phyloP scores from a whole-genome alignment of 2,113 vertebrate species.

The Apus apus region DNA sequence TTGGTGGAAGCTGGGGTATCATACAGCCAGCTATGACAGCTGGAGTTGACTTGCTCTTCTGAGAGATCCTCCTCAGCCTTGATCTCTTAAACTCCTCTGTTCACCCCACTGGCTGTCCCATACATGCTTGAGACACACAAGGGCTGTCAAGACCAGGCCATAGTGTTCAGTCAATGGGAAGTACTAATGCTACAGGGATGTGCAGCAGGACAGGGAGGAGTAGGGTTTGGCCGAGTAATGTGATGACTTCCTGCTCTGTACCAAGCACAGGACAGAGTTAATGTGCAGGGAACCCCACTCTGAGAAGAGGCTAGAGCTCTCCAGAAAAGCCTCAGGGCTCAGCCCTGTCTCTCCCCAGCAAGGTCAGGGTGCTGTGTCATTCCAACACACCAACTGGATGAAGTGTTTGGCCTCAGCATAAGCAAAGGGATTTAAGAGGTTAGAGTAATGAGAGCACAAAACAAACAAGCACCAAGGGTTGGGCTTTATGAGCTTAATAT shows the following conservation, averaged over 20 bases:
- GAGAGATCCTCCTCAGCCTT: background rate
- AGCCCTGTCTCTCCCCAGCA: background rate
- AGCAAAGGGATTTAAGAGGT: constrained; percentile 24
- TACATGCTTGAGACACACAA: background rate
- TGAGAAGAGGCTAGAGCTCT: background rate
- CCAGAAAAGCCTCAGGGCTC: background rate
- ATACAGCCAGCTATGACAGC: background rate
- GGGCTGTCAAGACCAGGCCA: background rate
- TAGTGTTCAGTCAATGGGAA: background rate
- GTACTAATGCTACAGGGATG: background rate
- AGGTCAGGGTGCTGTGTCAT: fast-evolving
- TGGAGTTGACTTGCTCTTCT: background rate
- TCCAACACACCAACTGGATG: background rate
- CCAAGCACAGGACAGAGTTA: background rate
- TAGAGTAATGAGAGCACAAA: constrained; percentile 39
- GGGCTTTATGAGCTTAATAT: background rate
- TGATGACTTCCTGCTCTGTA: background rate
- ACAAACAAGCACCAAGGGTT: constrained; percentile 14
- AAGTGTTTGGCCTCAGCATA: background rate
- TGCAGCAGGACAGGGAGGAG: background rate
- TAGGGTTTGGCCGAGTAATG: background rate
- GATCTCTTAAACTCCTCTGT: background rate
- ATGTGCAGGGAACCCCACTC: background rate
- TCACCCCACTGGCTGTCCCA: background rate
- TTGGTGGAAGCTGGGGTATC: background rate